These are phyloP conservation scores for Isotomurus palustris DNA, from an alignment of 2,888 invertebrate genomes.

Conservation along the genomic window DNA sequence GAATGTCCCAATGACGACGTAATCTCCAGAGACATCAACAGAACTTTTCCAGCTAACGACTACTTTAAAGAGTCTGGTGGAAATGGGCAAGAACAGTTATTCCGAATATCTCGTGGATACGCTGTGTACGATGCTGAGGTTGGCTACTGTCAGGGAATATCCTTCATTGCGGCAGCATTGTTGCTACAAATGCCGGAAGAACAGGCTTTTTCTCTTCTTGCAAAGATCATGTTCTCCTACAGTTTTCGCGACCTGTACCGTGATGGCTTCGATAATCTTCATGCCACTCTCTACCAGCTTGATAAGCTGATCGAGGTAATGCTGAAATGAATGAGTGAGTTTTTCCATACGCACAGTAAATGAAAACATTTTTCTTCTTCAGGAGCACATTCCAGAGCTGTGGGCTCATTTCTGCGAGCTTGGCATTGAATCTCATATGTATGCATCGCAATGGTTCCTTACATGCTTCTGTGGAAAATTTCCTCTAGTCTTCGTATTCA, in stretches of 20 bases:
- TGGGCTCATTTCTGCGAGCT: slow-evolving; percentile 76
- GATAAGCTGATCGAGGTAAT: slow-evolving; percentile 82
- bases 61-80: slow-evolving; percentile 95
- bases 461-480: slow-evolving; percentile 99
- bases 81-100: slow-evolving; percentile 86
- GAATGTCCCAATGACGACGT: slow-evolving; percentile 92
- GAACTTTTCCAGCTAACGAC: slow-evolving; percentile 95
- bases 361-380: neutral
- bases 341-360: slow-evolving; percentile 1
- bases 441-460: slow-evolving; percentile 98
- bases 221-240: slow-evolving; percentile 95
- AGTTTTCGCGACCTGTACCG: slow-evolving; percentile 90
- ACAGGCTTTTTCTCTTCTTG: slow-evolving; percentile 94
- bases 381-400: slow-evolving; percentile 75
- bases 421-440: slow-evolving; percentile 96
- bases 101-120: slow-evolving; percentile 94
- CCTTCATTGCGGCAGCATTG: slow-evolving; percentile 93
- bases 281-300: slow-evolving; percentile 89
- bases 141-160: slow-evolving; percentile 97
- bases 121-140: slow-evolving; percentile 96
- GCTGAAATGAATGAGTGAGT: slow-evolving; percentile 12
- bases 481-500: slow-evolving; percentile 93
- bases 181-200: slow-evolving; percentile 91
- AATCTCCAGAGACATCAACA: slow-evolving; percentile 91
- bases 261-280: slow-evolving; percentile 93